Percentiles rank a stretch among this genome's conserved stretches.
Conservation (phyloP, 2,113 vertebrate genomes). For the Pterophyllum scalare region DNA sequence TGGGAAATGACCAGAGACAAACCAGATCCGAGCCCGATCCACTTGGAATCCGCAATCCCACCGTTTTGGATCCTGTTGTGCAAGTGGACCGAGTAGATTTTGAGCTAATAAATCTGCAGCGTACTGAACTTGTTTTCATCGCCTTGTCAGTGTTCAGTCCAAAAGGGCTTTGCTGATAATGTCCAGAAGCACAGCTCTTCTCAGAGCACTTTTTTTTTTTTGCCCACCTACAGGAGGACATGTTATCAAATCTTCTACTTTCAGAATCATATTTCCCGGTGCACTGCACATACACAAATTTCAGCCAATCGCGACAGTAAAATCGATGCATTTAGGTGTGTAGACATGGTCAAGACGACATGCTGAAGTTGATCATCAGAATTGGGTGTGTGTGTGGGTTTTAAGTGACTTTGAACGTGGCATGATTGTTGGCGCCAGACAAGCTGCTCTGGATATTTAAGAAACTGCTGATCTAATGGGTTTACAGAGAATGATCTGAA, state of each 20-base stretch:
- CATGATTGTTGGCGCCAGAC: background rate
- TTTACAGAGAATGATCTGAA: background rate
- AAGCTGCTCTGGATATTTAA: background rate
- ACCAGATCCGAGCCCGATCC: no score
- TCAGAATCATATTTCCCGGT: background rate
- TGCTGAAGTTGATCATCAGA: background rate
- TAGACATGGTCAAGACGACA: background rate
- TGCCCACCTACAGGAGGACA: background rate
- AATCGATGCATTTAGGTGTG: background rate
- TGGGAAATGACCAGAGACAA: no score
- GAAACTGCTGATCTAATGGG: background rate
- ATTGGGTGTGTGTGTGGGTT: background rate
- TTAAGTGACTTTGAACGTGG: background rate
- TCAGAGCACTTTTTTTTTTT: background rate
- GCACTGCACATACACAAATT: background rate
- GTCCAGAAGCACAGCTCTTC: background rate
- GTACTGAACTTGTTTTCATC: background rate
- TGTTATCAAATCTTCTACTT: background rate
- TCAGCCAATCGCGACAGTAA: background rate
- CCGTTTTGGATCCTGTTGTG: no score
- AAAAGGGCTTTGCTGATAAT: background rate
- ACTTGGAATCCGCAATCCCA: no score
- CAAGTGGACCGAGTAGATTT: no score
- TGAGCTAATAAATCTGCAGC: no score
- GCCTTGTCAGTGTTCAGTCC: background rate